Evolutionary conservation across 2,113 vertebrate species (phyloP), one percentile per base, ranked within the genome.

Genomic region (Plecturocebus donacophilus): DNA sequence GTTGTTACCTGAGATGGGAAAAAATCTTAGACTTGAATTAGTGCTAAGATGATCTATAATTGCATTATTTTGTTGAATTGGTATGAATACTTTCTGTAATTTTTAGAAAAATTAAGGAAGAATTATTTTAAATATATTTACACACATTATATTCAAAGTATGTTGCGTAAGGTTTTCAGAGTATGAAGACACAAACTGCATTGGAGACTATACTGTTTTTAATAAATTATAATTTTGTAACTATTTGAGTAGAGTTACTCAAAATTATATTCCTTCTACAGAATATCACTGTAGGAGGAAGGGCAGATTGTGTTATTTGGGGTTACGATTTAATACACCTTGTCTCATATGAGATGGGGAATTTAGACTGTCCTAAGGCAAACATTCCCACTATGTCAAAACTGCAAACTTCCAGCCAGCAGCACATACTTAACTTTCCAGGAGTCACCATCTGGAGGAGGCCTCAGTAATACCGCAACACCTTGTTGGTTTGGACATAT

Each of bases 1-100:
- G 27, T 27, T 96, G n/a, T 90, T 98, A 79, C 56, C 20, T 90
- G 77, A 96, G 76, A 68, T 87, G 88, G 75, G 87, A 84, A 49
- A 52, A 13, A 27, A 30, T 91, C 85, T 98, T 54, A 73, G 27
- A 64, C 35, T 56, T 79, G 11, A 61, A 35, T 25, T 94, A 82
- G n/a, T 90, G 42, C 5, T 61, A 61, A 45, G 32, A 52, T 58
- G 83, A 87, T 70, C 70, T 79, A 32, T 77, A 47, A 35, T 80
- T 85, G 58, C 23, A 52, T 83, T 90, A 61, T 80, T 94, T 96
- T 87, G 23, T 87, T 93, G 20, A 54, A 30, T 5, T 96, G 17
- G 77, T 66, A 88, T 89, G 45, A 80, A 23, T 3, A 70, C 21
- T 89, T 95, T 86, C 6, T 76, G 25, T 90, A 58, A 75, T 45